Evolutionary conservation across 2,113 vertebrate species (phyloP).

Genomic region (Brevimyrus niger): DNA sequence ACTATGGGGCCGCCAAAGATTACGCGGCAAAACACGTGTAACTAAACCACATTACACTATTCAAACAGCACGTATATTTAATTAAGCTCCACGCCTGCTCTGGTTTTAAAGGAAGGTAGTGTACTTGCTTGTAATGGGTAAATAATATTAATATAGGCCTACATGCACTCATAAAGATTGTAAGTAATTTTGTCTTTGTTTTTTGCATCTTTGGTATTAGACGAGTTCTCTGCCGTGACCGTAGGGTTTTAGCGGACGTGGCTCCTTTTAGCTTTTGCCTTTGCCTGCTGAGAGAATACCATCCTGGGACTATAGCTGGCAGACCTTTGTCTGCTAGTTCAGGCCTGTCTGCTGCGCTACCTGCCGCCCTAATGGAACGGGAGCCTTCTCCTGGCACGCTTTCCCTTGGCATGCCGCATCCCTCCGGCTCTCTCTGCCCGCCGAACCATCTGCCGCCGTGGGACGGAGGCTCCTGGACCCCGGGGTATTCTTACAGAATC

Average conservation of each 20-base stretch:
- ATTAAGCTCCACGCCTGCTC: not conserved
- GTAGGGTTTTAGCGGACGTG: too few species aligned
- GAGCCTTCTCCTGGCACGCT: not conserved
- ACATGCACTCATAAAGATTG: not conserved
- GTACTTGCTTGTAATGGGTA: not conserved
- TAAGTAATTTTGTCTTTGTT: not conserved
- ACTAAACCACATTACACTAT: not conserved
- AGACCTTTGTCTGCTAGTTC: not conserved
- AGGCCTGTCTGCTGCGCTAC: not conserved
- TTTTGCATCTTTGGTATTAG: not conserved
- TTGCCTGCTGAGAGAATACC: not conserved
- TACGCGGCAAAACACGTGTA: not conserved
- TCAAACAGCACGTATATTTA: not conserved
- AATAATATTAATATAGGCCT: not conserved
- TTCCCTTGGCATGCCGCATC: not conserved
- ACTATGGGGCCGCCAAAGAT: not conserved
- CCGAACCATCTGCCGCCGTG: not conserved
- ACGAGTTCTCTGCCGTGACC: not conserved
- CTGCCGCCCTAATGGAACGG: not conserved
- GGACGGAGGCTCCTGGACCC: not conserved
- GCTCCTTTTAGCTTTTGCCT: not conserved
- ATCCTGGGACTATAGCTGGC: not conserved
- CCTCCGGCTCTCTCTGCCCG: not conserved
- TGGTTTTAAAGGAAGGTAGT: not conserved
- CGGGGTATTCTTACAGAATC: not conserved